Evolutionary conservation across 2,888 invertebrate species (phyloP), one percentile per base, ranked within the genome.

Genomic region (Andrena flavipes): DNA sequence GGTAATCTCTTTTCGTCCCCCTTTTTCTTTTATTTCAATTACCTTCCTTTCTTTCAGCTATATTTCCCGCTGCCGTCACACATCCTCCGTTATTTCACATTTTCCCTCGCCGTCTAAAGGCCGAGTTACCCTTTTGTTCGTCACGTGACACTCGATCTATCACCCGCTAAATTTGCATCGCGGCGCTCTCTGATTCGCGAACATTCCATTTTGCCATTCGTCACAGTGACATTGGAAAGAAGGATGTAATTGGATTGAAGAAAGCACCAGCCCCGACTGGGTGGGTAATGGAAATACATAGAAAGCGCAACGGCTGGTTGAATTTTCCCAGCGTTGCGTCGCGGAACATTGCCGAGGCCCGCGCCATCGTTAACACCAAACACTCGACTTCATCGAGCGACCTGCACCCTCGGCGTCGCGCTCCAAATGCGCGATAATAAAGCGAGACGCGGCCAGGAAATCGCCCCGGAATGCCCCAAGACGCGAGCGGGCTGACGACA

Each of bases 131-230:
- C 64, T 77, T 77, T 80, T 67, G 65, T 60, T 35, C 67, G 51
- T 48, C 10, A 48, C 3, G 42, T n/a, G 59, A 77, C 70, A 29
- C 20, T 33, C 79, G 3, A 80, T 80, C 80, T 72, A 80, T 80
- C 80, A 80, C 72, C 54, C 65, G 78, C 16, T 67, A 71, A 65
- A 71, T 78, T 80, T 71, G 33, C 71, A 78, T 77, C 65, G 65
- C 64, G 48, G 72, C 59, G 77, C 51, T 77, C 65, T 51, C 42
- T 49, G 60, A 80, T 71, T 70, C 68, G n/a, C 64, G 26, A 29
- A 2, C 56, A 23, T 23, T 26, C 76, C 33, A 42, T 42, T 65
- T 60, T n/a, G 35, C 42, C 65, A 29, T 77, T 64, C 69, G 79
- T 42, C 60, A 20, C 77, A 30, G 16, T 23, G 64, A 8, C 26